These are phyloP conservation scores for Sebastes ruberrimus DNA, from an alignment of 2,797 vertebrate genomes.

Conservation along the genomic window DNA sequence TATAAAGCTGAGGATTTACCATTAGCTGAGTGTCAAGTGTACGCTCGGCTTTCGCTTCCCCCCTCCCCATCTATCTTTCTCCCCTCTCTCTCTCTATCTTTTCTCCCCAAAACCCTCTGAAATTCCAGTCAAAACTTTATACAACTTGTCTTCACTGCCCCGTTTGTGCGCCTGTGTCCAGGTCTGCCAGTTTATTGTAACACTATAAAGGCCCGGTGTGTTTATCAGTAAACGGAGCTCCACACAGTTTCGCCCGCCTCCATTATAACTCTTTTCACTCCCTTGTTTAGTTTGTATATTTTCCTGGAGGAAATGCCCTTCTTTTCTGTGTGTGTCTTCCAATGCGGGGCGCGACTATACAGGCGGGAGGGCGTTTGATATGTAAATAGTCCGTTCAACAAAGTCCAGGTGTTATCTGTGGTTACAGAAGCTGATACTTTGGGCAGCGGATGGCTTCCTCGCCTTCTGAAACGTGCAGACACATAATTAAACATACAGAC, in stretches of 20 bases:
- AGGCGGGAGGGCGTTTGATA: constrained; percentile 59
- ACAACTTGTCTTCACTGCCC: constrained; percentile 43
- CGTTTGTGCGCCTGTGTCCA: constrained; percentile 54
- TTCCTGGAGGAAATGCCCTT: constrained; percentile 40
- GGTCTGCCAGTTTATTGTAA: constrained; percentile 63
- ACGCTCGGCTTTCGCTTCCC: constrained; percentile 14
- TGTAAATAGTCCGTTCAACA: constrained; percentile 69
- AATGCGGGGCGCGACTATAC: constrained; percentile 27
- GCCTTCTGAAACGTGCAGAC: constrained; percentile 30
- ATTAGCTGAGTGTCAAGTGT: constrained; percentile 80
- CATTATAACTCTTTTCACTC: constrained; percentile 59
- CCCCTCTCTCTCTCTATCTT: constrained; percentile 20
- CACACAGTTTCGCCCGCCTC: constrained; percentile 52
- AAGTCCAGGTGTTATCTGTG: constrained; percentile 68
- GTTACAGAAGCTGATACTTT: constrained; percentile 57
- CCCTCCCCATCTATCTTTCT: not conserved
- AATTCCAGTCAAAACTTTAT: constrained; percentile 66
- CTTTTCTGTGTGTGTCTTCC: constrained; percentile 31
- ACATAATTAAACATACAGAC: constrained; percentile 36
- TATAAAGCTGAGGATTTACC: constrained; percentile 79
- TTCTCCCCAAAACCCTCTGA: constrained; percentile 48
- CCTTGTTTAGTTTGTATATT: constrained; percentile 56
- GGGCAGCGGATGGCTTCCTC: constrained; percentile 23
- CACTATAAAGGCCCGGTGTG: constrained; percentile 62
- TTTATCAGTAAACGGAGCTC: constrained; percentile 73